Evolutionary conservation across 2,797 vertebrate genomes (phyloP).

Genomic region (Myotis planiceps): DNA sequence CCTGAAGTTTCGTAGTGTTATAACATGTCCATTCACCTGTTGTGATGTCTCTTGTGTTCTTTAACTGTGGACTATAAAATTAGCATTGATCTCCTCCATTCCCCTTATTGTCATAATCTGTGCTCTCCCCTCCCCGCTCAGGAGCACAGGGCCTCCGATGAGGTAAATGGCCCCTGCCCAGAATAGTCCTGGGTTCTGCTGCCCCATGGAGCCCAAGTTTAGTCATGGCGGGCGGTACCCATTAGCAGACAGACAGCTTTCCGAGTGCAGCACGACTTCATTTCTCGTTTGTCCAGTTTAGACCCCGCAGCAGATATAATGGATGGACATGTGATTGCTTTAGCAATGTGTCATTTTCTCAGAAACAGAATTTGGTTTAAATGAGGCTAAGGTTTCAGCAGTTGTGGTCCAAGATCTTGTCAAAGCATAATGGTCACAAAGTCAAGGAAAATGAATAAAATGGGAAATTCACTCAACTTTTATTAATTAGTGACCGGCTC

Average conservation of each 20-base stretch:
- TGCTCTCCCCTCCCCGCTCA: rapidly evolving
- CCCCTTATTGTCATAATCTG: not conserved
- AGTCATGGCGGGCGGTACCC: not conserved
- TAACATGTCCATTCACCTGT: not conserved
- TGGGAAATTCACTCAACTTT: not conserved
- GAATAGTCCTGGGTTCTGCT: not conserved
- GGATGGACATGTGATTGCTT: not conserved
- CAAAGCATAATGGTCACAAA: constrained; percentile 34
- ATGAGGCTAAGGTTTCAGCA: constrained; percentile 19
- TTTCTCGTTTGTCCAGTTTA: not conserved
- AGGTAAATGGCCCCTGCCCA: not conserved
- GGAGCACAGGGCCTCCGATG: not conserved
- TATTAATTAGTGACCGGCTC: not conserved
- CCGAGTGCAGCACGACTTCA: not conserved
- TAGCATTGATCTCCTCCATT: not conserved
- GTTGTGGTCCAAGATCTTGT: constrained; percentile 28
- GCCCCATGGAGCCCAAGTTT: not conserved
- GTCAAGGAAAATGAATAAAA: constrained; percentile 32
- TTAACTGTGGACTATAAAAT: not conserved
- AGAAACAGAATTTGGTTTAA: constrained; percentile 53
- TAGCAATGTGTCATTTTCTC: constrained; percentile 42
- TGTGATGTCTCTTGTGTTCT: not conserved
- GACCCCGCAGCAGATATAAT: constrained; percentile 36
- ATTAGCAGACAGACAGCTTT: not conserved
- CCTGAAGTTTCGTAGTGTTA: not conserved